Base-by-base conservation (phyloP, 2,888 invertebrate species). In the Eledona agricola region DNA sequence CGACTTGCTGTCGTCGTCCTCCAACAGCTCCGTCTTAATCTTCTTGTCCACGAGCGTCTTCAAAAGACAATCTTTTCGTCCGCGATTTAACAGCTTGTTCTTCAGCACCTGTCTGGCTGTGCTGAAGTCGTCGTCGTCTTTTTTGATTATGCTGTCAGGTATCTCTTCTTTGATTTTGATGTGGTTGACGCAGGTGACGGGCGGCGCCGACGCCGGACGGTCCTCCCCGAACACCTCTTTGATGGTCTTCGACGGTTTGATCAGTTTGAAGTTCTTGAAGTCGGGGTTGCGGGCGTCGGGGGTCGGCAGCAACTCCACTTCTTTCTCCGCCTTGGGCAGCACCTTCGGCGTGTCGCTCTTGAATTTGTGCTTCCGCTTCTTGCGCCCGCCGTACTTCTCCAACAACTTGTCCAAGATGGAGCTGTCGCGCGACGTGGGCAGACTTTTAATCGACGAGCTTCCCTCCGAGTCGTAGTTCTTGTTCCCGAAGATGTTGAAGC, bases 201-300 rank as follows among this genome's bases (percentile, higher is more conserved):
- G 90, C 0, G 91, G 90, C 0, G 91, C 90, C 0, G 90, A 90
- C 0, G 90, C 90, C 0, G 92, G 90, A 25, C 90, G 79, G 66
- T 91, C 90, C 54, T 82, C 82, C 1, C 90, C 90, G 72, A 92
- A 91, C 1, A 91, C 89, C 76, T 91, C 90, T 61, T 89, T 85
- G 26, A 90, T 90, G 1, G 89, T 88, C 25, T 89, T 88, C 60
- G 83, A 72, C 9, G 86, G 81, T 64, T 88, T 80, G 31, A 87
- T 88, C 71, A 90, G 89, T 17, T 86, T 88, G 64, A 90, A 80
- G 9, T 82, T 84, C 66, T 83, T 85, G 50, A 83, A 81, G 72
- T 52, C 52, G 13, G 62, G 59, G 65, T 79, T 78, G 45, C 77
- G 76, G 64, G 86, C 77, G 66, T 83, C 83, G n/a, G 87, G 86